Evolutionary conservation across 35 echinoderm and acorn worm species (phyloP).

Genomic region (Apostichopus parvimensis): DNA sequence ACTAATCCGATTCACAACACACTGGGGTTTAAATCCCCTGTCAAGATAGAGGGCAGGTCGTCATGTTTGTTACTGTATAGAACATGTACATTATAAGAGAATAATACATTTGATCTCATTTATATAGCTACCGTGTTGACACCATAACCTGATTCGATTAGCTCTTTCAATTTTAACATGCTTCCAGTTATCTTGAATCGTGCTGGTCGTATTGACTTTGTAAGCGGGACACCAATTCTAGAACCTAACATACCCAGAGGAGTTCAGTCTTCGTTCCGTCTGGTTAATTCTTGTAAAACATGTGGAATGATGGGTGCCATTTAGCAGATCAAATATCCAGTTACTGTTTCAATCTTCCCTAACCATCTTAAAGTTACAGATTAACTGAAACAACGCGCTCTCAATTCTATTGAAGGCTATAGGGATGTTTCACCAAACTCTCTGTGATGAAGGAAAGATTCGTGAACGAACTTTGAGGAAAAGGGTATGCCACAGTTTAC

Average conservation of each 20-base stretch:
- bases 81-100: background rate
- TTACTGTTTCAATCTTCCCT: background rate
- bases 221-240: slow-evolving; percentile 13
- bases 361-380: background rate
- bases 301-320: background rate
- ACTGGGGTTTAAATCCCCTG: background rate
- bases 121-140: background rate
- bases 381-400: too few species aligned
- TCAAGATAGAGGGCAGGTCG: background rate
- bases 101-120: background rate
- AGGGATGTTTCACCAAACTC: too few species aligned
- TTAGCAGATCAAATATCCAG: background rate
- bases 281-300: too few species aligned
- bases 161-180: background rate
- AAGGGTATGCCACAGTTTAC: too few species aligned
- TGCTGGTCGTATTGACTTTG: slow-evolving; percentile 11
- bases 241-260: slow-evolving; percentile 7
- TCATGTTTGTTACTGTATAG: background rate
- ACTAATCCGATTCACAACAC: background rate
- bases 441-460: too few species aligned
- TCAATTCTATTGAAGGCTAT: too few species aligned
- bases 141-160: slow-evolving; percentile 14
- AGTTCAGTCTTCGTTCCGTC: background rate
- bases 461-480: too few species aligned
- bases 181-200: background rate